These are phyloP conservation scores for Nephrocerus scutellatus DNA, from an alignment of 2,888 invertebrate genomes.

Conservation along the genomic window DNA sequence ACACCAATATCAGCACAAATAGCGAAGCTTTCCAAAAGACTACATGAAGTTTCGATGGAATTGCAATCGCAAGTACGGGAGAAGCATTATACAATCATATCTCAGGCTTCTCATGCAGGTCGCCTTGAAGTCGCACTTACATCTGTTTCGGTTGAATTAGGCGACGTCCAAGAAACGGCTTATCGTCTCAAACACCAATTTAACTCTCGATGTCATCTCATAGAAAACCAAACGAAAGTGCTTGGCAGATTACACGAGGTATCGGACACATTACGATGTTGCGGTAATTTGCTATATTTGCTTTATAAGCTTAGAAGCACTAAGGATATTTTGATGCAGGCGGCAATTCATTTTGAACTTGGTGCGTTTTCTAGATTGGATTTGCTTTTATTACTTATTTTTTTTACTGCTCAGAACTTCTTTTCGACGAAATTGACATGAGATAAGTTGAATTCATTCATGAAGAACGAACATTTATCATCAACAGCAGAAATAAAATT, in stretches of 20 bases:
- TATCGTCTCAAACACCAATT: constrained; percentile 65
- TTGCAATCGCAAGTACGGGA: constrained; percentile 77
- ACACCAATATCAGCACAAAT: no score
- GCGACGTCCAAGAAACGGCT: constrained; percentile 69
- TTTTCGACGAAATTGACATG: constrained; percentile 75
- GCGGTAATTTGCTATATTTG: constrained; percentile 71
- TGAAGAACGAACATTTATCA: constrained; percentile 65
- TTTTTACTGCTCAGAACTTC: no score
- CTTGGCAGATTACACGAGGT: constrained; percentile 75
- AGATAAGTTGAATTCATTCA: constrained; percentile 75
- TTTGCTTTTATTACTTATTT: no score
- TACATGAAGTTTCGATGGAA: constrained; percentile 63
- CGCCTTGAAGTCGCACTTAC: constrained; percentile 73
- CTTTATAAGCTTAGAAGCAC: constrained; percentile 62
- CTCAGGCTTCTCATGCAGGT: constrained; percentile 73
- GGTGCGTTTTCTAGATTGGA: no score
- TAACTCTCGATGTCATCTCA: constrained; percentile 64
- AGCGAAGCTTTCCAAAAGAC: constrained; percentile 60
- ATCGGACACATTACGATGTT: constrained; percentile 77
- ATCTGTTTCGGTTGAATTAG: constrained; percentile 68
- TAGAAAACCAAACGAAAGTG: constrained; percentile 76
- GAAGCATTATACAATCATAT: constrained; percentile 83
- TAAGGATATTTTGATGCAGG: constrained; percentile 73
- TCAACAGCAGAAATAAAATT: constrained; percentile 64
- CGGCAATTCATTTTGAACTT: constrained; percentile 74